phyloP scores from a whole-genome alignment of 1,140 invertebrate species.

The Chelonus insularis region DNA sequence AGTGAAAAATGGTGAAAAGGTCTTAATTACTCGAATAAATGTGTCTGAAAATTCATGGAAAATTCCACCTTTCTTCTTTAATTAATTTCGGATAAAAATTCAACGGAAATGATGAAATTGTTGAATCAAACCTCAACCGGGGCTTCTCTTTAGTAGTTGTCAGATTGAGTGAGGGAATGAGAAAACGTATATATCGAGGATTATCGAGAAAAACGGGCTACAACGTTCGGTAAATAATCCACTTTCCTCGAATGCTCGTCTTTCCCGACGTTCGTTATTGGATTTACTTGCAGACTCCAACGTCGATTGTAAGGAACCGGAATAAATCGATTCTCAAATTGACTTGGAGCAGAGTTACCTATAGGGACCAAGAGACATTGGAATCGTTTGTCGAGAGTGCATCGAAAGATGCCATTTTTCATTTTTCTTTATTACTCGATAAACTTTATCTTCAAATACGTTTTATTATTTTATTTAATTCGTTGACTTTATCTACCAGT shows the following conservation, averaged over 20 bases:
- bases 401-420: too few relatives aligned
- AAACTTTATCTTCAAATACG: too few relatives aligned
- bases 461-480: too few relatives aligned
- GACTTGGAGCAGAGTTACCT: constrained; percentile 2
- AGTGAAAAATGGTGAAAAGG: background rate
- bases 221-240: constrained; percentile 22
- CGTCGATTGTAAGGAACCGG: constrained; percentile 14
- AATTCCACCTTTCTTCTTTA: too few relatives aligned
- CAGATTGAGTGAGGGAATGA: background rate
- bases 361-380: background rate
- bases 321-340: constrained; percentile 26
- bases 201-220: constrained; percentile 18
- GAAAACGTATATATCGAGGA: constrained; percentile 14
- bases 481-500: too few relatives aligned
- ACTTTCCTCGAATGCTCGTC: constrained; percentile 25
- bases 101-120: background rate
- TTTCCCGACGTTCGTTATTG: constrained; percentile 23
- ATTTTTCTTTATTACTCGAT: too few relatives aligned
- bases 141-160: background rate
- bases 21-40: too few relatives aligned
- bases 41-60: too few relatives aligned
- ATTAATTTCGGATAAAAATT: too few relatives aligned
- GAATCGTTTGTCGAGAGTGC: too few relatives aligned
- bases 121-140: too few relatives aligned
- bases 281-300: constrained; percentile 14